Conservation (phyloP, 1,140 invertebrate species). For the Ditylenchus dipsaci region DNA sequence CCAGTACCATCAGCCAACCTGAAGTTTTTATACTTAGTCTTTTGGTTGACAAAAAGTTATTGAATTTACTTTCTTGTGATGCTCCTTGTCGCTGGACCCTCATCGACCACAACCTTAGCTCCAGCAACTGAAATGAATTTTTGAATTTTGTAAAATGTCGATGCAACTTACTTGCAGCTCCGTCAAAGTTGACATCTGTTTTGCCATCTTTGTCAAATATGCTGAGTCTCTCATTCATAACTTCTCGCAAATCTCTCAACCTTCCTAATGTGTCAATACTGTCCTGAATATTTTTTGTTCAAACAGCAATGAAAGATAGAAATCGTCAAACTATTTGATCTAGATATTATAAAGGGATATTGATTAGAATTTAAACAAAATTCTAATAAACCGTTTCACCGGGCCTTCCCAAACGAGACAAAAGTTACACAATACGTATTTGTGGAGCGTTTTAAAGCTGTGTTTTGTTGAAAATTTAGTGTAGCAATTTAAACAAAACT, state of each 20-base stretch:
- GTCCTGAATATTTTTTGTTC: neutral
- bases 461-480: no score
- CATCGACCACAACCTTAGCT: conserved; percentile 4
- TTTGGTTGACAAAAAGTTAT: neutral
- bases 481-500: no score
- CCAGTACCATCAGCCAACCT: conserved; percentile 6
- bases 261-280: neutral
- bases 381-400: no score
- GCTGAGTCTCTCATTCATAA: neutral
- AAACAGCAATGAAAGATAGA: no score
- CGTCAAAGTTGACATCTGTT: conserved; percentile 4
- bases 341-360: no score
- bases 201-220: conserved; percentile 1
- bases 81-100: neutral
- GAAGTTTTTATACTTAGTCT: neutral
- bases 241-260: neutral
- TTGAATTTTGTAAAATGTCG: no score
- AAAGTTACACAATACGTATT: no score
- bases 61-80: conserved; percentile 9
- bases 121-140: conserved; percentile 1
- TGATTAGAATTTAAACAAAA: no score
- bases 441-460: no score
- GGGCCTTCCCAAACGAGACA: no score
- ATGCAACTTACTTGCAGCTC: neutral
- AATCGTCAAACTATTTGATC: no score